Evolutionary conservation across 2,113 vertebrate species (phyloP).

Genomic region (Holacanthus passer): DNA sequence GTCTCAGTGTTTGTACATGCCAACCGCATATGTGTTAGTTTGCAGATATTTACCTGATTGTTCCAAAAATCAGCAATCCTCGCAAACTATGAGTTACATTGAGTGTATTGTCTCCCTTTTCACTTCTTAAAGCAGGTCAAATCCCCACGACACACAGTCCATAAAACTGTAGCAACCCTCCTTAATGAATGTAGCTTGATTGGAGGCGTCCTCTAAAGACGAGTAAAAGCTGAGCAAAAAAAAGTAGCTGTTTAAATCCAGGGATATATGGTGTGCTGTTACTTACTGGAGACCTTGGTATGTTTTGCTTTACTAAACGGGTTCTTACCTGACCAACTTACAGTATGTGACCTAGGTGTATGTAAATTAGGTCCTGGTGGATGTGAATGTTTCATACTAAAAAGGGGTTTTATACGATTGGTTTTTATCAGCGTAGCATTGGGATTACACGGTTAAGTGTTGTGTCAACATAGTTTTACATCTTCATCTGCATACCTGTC

Average conservation of each 20-base stretch:
- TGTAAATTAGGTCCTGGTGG: constrained; percentile 50
- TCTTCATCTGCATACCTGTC: constrained; percentile 34
- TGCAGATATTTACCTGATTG: constrained; percentile 12
- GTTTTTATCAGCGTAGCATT: constrained; percentile 56
- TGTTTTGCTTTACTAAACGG: constrained; percentile 58
- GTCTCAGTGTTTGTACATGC: constrained; percentile 46
- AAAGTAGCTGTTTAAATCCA: constrained; percentile 64
- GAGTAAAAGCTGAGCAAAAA: constrained; percentile 50
- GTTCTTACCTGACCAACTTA: constrained; percentile 45
- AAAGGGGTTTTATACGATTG: constrained; percentile 67
- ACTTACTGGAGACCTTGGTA: constrained; percentile 51
- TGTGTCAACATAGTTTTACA: constrained; percentile 37
- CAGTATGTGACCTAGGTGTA: constrained; percentile 49
- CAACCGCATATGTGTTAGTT: constrained; percentile 34
- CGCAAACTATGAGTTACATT: neutral
- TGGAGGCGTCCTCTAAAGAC: constrained; percentile 44
- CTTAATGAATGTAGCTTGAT: constrained; percentile 60
- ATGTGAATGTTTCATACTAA: constrained; percentile 72
- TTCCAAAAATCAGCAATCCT: neutral
- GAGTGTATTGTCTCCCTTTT: constrained; percentile 16
- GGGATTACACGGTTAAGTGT: constrained; percentile 39
- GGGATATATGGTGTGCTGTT: constrained; percentile 64
- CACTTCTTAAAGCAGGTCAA: constrained; percentile 35
- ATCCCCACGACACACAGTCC: constrained; percentile 4
- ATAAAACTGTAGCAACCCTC: constrained; percentile 44